These are phyloP conservation scores for Neolamprologus longior DNA, from an alignment of 2,113 vertebrate species.

Conservation along the genomic window DNA sequence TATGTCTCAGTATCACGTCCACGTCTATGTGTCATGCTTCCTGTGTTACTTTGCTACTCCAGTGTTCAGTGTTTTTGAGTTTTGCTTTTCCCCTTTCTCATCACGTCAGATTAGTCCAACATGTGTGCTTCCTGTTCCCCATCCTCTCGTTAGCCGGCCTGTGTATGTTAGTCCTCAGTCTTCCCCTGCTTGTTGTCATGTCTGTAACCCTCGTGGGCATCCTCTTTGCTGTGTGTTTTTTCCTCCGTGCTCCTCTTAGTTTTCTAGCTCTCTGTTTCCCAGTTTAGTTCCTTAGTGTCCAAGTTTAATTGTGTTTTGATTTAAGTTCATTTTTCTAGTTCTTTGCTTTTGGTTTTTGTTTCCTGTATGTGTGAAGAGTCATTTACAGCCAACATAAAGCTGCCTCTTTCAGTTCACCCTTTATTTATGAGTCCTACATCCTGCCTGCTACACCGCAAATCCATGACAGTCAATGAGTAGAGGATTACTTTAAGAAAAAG, in stretches of 20 bases:
- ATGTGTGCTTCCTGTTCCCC: not conserved
- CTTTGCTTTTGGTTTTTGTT: not conserved
- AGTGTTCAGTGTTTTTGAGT: not conserved
- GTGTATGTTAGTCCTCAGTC: not conserved
- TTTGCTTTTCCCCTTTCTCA: not conserved
- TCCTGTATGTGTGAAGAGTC: not conserved
- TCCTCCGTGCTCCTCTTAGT: not conserved
- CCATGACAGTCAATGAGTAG: not conserved
- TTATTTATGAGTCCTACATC: not conserved
- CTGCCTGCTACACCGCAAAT: not conserved
- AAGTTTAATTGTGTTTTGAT: not conserved
- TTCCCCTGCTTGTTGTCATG: not conserved
- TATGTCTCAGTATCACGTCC: not conserved
- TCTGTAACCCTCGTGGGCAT: not conserved
- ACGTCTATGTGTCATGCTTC: not conserved
- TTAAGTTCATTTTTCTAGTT: not conserved
- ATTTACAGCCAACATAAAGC: not conserved
- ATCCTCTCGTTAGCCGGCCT: not conserved
- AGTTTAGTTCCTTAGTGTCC: not conserved
- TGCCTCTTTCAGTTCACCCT: not conserved
- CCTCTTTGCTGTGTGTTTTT: not conserved
- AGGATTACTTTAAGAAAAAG: not conserved
- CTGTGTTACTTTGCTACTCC: not conserved
- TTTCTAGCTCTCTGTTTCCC: not conserved
- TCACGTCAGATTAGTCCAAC: not conserved